Conservation (phyloP, 1,140 invertebrate species). For the Nebria ingens region DNA sequence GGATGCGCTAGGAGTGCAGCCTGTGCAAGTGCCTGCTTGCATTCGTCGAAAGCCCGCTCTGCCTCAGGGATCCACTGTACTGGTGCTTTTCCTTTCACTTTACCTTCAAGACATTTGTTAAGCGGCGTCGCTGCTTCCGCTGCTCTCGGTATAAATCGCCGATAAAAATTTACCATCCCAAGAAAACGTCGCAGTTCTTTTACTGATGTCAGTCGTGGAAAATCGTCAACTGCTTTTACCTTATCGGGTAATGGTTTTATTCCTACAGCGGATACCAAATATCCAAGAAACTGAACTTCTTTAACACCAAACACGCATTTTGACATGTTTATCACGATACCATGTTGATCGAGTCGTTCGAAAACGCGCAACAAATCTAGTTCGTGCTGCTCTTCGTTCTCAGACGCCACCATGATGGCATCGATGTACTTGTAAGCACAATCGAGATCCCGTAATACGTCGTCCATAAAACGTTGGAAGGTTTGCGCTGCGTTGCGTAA, state of each 20-base stretch:
- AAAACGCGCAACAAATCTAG: background rate
- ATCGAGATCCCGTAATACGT: conserved; percentile 20
- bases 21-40: conserved; percentile 20
- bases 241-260: conserved; percentile 15
- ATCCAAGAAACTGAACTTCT: conserved; percentile 25
- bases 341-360: background rate
- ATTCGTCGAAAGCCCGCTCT: conserved; percentile 19
- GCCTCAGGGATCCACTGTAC: conserved; percentile 20
- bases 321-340: conserved; percentile 19
- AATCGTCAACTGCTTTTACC: conserved; percentile 19
- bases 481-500: conserved; percentile 24
- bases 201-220: conserved; percentile 16
- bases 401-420: conserved; percentile 38
- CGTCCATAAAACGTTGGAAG: conserved; percentile 17
- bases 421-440: conserved; percentile 37
- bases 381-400: conserved; percentile 22
- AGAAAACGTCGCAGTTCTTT: conserved; percentile 26
- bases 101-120: conserved; percentile 18
- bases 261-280: conserved; percentile 23
- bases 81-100: conserved; percentile 17
- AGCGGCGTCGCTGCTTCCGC: conserved; percentile 22
- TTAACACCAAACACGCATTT: conserved; percentile 26
- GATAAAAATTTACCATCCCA: conserved; percentile 30
- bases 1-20: conserved; percentile 24
- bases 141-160: conserved; percentile 23